Conservation (phyloP, 2,113 vertebrate genomes). For the Rhea americana region DNA sequence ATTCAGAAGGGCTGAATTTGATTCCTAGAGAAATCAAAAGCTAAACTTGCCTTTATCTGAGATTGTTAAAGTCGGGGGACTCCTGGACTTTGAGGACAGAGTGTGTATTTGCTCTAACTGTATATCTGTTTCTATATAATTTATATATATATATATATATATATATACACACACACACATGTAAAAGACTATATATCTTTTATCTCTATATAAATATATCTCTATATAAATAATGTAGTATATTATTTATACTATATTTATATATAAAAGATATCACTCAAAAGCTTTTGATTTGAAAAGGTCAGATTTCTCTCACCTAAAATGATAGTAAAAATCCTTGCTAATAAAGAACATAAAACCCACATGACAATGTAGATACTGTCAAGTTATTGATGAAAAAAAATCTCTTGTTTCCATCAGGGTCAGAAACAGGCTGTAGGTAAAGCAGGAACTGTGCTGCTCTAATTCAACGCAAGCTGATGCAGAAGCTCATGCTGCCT, state of each 20-base stretch:
- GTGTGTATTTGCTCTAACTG: background rate
- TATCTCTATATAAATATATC: no score
- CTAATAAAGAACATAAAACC: background rate
- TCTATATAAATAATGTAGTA: no score
- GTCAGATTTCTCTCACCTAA: background rate
- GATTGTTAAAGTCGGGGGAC: background rate
- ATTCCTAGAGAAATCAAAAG: background rate
- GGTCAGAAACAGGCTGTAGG: background rate
- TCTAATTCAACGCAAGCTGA: background rate
- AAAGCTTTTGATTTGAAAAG: constrained; percentile 8
- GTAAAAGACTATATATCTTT: no score
- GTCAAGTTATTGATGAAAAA: background rate
- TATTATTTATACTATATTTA: no score
- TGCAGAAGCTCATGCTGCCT: background rate
- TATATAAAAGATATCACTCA: background rate
- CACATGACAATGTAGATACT: background rate
- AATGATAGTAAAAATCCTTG: background rate
- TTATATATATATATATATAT: no score
- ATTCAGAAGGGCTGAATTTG: background rate
- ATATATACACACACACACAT: background rate
- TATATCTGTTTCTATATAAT: background rate
- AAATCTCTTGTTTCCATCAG: background rate
- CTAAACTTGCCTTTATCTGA: background rate
- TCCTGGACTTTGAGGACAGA: background rate
- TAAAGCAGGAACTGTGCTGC: background rate